These are phyloP conservation scores for Epizoanthus scotinus DNA, from an alignment of 92 coral and sea anemone genomes.

Conservation along the genomic window DNA sequence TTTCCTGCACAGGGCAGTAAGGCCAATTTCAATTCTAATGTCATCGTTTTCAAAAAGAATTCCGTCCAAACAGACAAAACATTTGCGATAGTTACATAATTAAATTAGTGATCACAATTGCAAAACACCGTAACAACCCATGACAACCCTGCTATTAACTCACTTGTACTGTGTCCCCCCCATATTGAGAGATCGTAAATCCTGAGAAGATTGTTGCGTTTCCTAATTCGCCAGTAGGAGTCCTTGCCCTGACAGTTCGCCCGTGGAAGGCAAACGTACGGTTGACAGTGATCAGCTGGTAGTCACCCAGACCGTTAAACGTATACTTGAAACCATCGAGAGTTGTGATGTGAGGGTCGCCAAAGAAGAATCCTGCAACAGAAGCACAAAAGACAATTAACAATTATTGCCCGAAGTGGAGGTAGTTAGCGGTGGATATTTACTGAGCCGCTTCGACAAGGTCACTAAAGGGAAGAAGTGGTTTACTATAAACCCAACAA, in stretches of 20 bases:
- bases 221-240: conserved; percentile 42
- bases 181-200: conserved; percentile 55
- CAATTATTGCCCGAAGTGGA: too few species aligned
- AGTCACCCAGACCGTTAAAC: conserved; percentile 84
- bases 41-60: too few species aligned
- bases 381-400: not conserved
- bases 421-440: too few species aligned
- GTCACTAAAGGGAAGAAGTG: too few species aligned
- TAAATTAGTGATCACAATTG: too few species aligned
- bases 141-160: not conserved
- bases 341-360: conserved; percentile 82
- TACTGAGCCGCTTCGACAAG: too few species aligned
- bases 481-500: too few species aligned
- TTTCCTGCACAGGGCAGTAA: too few species aligned
- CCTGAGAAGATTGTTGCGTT: conserved; percentile 84
- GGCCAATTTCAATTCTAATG: too few species aligned
- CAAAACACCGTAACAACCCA: too few species aligned
- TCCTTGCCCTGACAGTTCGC: conserved; percentile 54
- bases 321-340: conserved; percentile 68
- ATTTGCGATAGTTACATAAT: too few species aligned
- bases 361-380: conserved; percentile 60
- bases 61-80: too few species aligned
- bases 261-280: conserved; percentile 53
- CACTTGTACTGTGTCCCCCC: conserved; percentile 66
- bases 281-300: conserved; percentile 54